Conservation (phyloP, 2,888 invertebrate species). For the Macroteleia sp. region DNA sequence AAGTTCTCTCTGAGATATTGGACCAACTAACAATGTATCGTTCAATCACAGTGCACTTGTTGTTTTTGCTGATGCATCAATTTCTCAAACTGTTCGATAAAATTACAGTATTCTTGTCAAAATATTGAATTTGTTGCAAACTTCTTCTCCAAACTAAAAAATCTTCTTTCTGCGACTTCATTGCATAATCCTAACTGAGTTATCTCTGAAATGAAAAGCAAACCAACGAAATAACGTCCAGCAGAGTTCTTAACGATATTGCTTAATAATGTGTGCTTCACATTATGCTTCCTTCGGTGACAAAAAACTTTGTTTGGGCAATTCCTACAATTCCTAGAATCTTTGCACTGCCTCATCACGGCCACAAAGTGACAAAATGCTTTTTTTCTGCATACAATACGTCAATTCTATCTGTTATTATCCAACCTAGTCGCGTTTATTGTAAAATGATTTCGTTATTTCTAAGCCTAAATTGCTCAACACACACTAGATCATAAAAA, state of each 20-base stretch:
- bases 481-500: too few relatives aligned
- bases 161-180: conserved; percentile 2
- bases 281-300: conserved; percentile 51
- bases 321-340: conserved; percentile 44
- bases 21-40: conserved; percentile 67
- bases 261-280: conserved; percentile 49
- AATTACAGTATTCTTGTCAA: neutral
- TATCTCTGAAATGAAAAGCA: conserved; percentile 13
- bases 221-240: conserved; percentile 33
- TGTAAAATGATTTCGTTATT: too few relatives aligned
- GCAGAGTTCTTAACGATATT: conserved; percentile 18
- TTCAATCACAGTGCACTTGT: conserved; percentile 70
- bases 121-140: neutral
- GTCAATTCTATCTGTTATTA: too few relatives aligned
- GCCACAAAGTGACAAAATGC: too few relatives aligned
- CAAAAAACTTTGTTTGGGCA: neutral
- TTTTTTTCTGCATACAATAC: too few relatives aligned
- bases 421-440: too few relatives aligned
- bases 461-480: too few relatives aligned
- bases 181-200: neutral
- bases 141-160: conserved; percentile 4
- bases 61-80: neutral
- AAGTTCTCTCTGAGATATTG: conserved; percentile 66
- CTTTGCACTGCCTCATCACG: conserved; percentile 5
- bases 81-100: conserved; percentile 47